A percentile compares a stretch with the other conserved stretches of the same genome.
Conservation (phyloP, 2,888 invertebrate genomes). For the Erebia epiphron region DNA sequence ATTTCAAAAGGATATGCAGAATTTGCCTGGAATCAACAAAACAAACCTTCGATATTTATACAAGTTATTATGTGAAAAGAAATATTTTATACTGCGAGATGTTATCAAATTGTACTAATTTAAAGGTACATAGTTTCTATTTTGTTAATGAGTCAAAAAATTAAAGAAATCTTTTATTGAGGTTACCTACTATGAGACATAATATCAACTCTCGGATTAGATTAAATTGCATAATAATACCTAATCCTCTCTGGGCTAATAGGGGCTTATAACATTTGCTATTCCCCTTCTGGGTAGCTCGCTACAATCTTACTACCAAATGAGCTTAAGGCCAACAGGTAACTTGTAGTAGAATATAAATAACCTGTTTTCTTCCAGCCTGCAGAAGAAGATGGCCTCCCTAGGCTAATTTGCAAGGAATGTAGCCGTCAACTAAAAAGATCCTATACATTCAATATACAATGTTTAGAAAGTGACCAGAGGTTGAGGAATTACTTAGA, state of each 20-base stretch:
- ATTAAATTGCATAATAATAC: no score
- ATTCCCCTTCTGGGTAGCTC: no score
- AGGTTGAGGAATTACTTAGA: constrained; percentile 48
- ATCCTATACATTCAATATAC: constrained; percentile 63
- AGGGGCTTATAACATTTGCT: no score
- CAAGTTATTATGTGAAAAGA: constrained; percentile 61
- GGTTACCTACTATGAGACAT: not conserved
- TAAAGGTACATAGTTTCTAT: constrained; percentile 56
- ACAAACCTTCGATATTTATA: constrained; percentile 66
- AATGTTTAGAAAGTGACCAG: constrained; percentile 66
- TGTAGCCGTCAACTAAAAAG: constrained; percentile 66
- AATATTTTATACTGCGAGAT: constrained; percentile 67
- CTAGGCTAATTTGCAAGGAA: constrained; percentile 68
- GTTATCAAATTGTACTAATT: constrained; percentile 65
- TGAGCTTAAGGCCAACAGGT: no score
- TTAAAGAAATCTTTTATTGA: not conserved
- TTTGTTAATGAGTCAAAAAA: not conserved
- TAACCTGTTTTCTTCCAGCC: constrained; percentile 52
- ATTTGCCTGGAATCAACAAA: constrained; percentile 63
- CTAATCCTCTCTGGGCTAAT: no score
- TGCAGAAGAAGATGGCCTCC: constrained; percentile 62
- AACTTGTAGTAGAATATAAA: no score
- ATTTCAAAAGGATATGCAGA: constrained; percentile 67
- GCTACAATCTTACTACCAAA: no score
- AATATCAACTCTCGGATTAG: not conserved